Evolutionary conservation across 2,113 vertebrate species (phyloP), one percentile per base, ranked within the genome.

Genomic region (Pachyramphus minor): DNA sequence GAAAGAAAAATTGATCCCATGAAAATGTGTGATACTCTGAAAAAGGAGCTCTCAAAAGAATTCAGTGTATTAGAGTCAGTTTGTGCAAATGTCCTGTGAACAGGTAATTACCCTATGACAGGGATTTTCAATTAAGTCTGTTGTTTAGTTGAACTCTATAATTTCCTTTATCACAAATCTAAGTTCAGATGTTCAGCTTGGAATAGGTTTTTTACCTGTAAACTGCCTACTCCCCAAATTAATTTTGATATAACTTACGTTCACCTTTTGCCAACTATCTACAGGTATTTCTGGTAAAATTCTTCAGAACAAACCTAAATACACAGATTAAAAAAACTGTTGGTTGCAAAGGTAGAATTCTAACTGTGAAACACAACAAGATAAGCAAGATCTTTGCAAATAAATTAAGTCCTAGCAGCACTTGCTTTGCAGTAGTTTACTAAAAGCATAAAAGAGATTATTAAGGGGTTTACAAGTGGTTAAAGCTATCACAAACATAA

Each of bases 1-100:
- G 27, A 44, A 69, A 59, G 58, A 86, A 6, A 14, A 53, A 1
- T 28, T 91, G 31, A 9, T 69, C 27, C 33, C 0, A 0, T 76
- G 22, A 64, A 78, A 74, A 31, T 63, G 18, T 64, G 56, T 55
- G 23, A 53, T 58, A 25, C 2, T 33, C 14, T 66, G 37, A 42
- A 66, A 81, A 81, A 52, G 9, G 24, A 53, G 8, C 16, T 84
- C 12, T 71, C 35, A 60, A 30, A 83, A 82, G 31, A 81, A 31
- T 22, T 93, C 8, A 15, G 0, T 44, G 69, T 39, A 25, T 17
- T 77, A 66, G 27, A 56, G 60, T 25, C 7, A 17, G 12, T 87
- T 73, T 58, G 13, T 67, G 33, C 62, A 44, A 39, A 24, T 62
- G 35, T 55, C 18, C 18, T 52, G 9, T 66, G 74, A 58, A 19